Conservation (phyloP, 1,140 invertebrate species). For the Eriosoma lanigerum region DNA sequence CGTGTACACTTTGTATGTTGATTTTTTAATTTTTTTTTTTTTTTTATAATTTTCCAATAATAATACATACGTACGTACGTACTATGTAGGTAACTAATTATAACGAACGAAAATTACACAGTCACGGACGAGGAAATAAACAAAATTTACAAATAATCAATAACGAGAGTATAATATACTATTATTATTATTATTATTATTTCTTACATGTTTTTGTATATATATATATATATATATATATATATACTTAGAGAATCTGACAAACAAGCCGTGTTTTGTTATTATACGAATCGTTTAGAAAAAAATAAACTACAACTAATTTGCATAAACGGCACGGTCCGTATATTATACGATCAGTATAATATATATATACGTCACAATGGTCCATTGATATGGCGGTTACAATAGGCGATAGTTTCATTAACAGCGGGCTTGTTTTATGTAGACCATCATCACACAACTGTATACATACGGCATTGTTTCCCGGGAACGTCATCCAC, state of each 20-base stretch:
- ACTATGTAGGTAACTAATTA: no score
- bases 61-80: neutral
- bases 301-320: conserved; percentile 44
- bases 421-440: conserved; percentile 52
- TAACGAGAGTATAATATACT: neutral
- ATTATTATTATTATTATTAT: neutral
- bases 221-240: neutral
- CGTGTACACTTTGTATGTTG: neutral
- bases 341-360: neutral
- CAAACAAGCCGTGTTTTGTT: conserved; percentile 24
- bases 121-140: conserved; percentile 35
- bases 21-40: neutral
- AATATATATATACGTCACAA: conserved; percentile 38
- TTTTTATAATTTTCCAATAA: conserved; percentile 27
- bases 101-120: conserved; percentile 33
- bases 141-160: conserved; percentile 7
- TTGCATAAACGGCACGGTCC: conserved; percentile 41
- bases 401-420: conserved; percentile 48
- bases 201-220: neutral
- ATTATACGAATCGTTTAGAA: conserved; percentile 24
- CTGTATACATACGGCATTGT: conserved; percentile 45
- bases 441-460: conserved; percentile 38
- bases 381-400: conserved; percentile 45
- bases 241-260: conserved; percentile 5
- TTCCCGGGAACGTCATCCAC: conserved; percentile 44